phyloP scores from a whole-genome alignment of 2,888 invertebrate species.

The Acronicta leporina region DNA sequence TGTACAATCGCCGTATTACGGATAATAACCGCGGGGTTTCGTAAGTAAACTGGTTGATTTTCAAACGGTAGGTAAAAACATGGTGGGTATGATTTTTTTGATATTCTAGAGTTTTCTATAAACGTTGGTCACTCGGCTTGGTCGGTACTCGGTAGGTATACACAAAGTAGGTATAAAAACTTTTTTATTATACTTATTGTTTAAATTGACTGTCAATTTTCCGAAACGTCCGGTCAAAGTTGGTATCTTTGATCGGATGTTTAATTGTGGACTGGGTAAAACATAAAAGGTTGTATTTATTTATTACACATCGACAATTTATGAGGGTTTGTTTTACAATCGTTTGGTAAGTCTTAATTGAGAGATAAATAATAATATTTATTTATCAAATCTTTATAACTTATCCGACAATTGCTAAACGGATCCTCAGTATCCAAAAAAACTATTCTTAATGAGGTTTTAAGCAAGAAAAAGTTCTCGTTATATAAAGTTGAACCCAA shows the following conservation, averaged over 20 bases:
- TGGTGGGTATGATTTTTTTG: constrained; percentile 69
- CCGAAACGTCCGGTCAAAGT: constrained; percentile 41
- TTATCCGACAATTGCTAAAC: no score
- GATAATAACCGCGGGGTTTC: constrained; percentile 50
- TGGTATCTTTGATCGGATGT: constrained; percentile 18
- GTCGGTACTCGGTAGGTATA: constrained; percentile 63
- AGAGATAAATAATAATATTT: neutral
- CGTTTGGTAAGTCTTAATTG: neutral
- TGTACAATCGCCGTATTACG: constrained; percentile 48
- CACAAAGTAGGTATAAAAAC: constrained; percentile 52
- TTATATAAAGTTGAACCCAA: constrained; percentile 6
- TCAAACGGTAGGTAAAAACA: constrained; percentile 73
- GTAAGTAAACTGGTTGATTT: constrained; percentile 59
- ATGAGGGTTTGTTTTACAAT: no score
- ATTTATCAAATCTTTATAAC: no score
- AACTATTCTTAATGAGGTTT: neutral
- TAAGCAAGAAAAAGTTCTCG: neutral
- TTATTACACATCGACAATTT: constrained; percentile 18
- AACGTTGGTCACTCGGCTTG: constrained; percentile 54
- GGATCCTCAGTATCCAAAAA: no score
- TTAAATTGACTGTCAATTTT: constrained; percentile 30
- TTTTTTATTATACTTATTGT: constrained; percentile 44
- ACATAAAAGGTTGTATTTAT: constrained; percentile 51
- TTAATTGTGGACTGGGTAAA: constrained; percentile 31
- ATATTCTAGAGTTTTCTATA: constrained; percentile 43